Conservation (phyloP, 2,113 vertebrate species). For the Accipiter virgatus region DNA sequence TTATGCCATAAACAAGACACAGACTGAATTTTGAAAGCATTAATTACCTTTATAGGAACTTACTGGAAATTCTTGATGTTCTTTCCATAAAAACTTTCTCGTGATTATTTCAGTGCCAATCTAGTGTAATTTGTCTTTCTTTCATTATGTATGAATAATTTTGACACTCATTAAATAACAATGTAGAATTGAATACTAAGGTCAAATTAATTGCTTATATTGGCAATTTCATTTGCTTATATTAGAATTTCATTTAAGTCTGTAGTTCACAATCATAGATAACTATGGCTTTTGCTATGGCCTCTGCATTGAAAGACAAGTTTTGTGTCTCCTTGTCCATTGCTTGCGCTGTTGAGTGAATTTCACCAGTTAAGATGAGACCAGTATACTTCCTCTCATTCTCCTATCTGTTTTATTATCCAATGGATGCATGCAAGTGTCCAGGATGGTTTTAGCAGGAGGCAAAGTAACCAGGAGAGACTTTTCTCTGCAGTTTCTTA, state of each 20-base stretch:
- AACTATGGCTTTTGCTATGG: not conserved
- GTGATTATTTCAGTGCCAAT: not conserved
- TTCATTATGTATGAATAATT: not conserved
- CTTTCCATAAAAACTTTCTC: not conserved
- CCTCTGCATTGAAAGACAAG: not conserved
- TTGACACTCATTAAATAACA: not conserved
- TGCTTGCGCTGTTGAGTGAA: not conserved
- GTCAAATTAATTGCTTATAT: not conserved
- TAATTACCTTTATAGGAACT: not conserved
- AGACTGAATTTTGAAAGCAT: not conserved
- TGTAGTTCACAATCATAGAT: not conserved
- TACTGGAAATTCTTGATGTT: not conserved
- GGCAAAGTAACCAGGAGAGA: not conserved
- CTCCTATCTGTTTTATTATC: not conserved
- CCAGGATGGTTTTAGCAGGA: not conserved
- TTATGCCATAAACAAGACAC: not conserved
- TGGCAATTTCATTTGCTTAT: not conserved
- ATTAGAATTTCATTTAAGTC: not conserved
- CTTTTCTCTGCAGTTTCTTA: not conserved
- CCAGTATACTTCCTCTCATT: not conserved
- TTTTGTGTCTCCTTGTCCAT: not conserved
- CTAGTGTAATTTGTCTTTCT: not conserved
- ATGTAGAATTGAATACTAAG: not conserved
- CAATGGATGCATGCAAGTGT: not conserved
- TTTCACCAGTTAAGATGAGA: not conserved